phyloP scores from a whole-genome alignment of 2,888 invertebrate species.

The Agrilus mali region DNA sequence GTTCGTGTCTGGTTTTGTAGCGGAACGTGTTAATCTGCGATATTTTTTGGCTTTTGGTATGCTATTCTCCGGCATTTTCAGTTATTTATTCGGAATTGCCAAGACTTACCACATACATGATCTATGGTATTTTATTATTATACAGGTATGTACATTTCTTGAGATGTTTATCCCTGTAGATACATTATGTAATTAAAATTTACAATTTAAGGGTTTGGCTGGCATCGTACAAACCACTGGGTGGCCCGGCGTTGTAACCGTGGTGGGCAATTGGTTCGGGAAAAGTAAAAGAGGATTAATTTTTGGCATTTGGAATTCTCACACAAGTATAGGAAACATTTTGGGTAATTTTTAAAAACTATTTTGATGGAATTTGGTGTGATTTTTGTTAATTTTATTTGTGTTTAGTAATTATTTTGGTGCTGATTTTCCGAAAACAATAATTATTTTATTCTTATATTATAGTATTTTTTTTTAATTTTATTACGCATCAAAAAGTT shows the following conservation, averaged over 20 bases:
- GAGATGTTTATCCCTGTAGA: not conserved
- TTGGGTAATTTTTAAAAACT: constrained; percentile 41
- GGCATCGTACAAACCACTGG: constrained; percentile 89
- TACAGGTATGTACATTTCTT: constrained; percentile 62
- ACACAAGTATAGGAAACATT: constrained; percentile 92
- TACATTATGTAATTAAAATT: not conserved
- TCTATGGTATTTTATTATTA: constrained; percentile 65
- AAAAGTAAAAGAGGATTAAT: constrained; percentile 81
- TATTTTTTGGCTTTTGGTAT: constrained; percentile 87
- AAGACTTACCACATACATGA: constrained; percentile 68
- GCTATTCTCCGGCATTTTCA: constrained; percentile 74
- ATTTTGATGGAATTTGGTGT: no score
- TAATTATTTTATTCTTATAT: no score
- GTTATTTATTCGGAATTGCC: constrained; percentile 82
- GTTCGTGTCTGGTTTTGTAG: constrained; percentile 83
- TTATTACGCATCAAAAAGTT: no score
- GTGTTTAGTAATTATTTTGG: no score
- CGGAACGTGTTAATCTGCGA: constrained; percentile 81
- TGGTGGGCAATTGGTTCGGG: constrained; percentile 95
- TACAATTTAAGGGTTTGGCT: constrained; percentile 48
- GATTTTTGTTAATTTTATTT: no score
- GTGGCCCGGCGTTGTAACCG: constrained; percentile 91
- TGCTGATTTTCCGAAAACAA: no score
- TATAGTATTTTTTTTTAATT: not conserved
- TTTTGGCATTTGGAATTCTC: constrained; percentile 96